Conservation (phyloP, 2,113 vertebrate species). For the Alces alces region DNA sequence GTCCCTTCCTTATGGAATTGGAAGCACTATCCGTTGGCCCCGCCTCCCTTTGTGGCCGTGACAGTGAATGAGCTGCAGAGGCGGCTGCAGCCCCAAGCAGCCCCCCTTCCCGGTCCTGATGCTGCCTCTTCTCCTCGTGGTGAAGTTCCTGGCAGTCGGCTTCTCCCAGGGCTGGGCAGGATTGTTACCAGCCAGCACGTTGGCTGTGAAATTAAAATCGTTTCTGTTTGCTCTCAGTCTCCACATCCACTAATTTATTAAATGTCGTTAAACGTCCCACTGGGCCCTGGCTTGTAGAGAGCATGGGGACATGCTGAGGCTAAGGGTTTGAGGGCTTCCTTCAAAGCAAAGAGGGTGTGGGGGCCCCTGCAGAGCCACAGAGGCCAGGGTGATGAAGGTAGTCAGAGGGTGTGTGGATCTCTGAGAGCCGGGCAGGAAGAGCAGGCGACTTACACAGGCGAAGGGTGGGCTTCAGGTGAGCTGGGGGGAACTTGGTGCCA, state of each 20-base stretch:
- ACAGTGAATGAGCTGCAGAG: neutral
- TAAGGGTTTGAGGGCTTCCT: neutral
- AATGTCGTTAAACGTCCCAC: neutral
- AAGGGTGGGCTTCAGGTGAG: neutral
- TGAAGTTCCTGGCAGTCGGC: neutral
- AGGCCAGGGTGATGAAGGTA: neutral
- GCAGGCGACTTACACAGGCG: fast-evolving
- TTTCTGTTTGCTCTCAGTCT: conserved; percentile 22
- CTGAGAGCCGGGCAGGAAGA: neutral
- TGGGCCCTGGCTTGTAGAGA: neutral
- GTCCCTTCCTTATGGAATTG: neutral
- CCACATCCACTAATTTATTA: conserved; percentile 50
- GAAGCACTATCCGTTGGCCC: fast-evolving
- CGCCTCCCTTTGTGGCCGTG: neutral
- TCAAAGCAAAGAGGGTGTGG: neutral
- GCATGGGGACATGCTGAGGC: neutral
- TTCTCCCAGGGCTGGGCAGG: neutral
- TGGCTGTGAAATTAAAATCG: neutral
- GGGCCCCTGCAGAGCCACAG: neutral
- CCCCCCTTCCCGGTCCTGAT: neutral
- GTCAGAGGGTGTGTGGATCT: neutral
- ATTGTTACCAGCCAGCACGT: neutral
- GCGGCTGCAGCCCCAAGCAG: neutral
- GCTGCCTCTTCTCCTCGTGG: neutral
- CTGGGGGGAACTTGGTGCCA: no score